Conservation (phyloP, 2,888 invertebrate species). For the Euplagia quadripunctaria region DNA sequence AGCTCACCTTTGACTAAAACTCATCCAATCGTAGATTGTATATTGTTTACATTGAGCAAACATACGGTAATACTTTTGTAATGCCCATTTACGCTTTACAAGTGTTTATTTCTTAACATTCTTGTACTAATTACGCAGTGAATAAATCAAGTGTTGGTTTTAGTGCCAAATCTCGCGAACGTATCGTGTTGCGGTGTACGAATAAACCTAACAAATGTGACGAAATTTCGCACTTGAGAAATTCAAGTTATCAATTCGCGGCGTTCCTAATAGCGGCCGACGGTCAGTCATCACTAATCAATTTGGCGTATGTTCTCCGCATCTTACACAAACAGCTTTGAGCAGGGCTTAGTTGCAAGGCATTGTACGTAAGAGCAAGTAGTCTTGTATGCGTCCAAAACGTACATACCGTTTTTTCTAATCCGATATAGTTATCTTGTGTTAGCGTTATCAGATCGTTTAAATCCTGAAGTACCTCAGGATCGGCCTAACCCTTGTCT, state of each 20-base stretch:
- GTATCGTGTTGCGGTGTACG: conserved; percentile 51
- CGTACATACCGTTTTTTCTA: conserved; percentile 16
- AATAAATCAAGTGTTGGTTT: conserved; percentile 61
- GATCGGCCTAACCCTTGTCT: conserved; percentile 9
- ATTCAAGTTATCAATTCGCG: conserved; percentile 59
- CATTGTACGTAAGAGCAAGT: conserved; percentile 41
- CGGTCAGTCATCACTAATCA: conserved; percentile 67
- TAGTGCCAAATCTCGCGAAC: conserved; percentile 57
- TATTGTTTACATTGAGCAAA: conserved; percentile 47
- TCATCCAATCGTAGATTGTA: conserved; percentile 28
- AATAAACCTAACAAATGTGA: conserved; percentile 52
- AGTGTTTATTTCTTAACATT: conserved; percentile 65
- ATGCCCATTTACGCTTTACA: conserved; percentile 56
- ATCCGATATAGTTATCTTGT: conserved; percentile 7
- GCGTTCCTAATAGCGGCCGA: conserved; percentile 64
- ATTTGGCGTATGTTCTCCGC: conserved; percentile 55
- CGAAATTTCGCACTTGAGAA: conserved; percentile 66
- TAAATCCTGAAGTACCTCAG: background rate
- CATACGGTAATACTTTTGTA: conserved; percentile 49
- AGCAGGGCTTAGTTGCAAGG: conserved; percentile 33
- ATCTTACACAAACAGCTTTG: conserved; percentile 51
- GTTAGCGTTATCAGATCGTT: conserved; percentile 3
- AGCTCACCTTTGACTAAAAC: conserved; percentile 19
- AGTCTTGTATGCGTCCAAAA: conserved; percentile 22
- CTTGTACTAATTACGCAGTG: conserved; percentile 65